Base-by-base conservation (phyloP, 2,113 vertebrate genomes). In the Strix uralensis region DNA sequence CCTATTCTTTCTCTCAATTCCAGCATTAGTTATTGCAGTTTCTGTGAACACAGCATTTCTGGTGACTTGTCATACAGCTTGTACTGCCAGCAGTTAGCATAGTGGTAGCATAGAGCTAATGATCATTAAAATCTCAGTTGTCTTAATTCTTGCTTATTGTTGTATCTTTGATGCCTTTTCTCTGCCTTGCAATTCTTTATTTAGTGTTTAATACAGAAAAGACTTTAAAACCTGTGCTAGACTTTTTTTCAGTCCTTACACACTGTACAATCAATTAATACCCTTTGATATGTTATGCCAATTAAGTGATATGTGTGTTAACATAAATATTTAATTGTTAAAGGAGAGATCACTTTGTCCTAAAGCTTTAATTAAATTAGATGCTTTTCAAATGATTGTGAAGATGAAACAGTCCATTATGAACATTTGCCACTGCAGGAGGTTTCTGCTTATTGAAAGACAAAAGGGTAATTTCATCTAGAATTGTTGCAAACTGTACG, bases 341-440 rank as follows among this genome's bases (percentile, higher is more conserved):
- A 91, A 94, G 83, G 63, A 63, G 57, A 93, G 62, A 93, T 88
- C 73, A 72, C 62, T 94, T 95, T 95, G 81, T 81, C 92, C 92
- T 93, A 86, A 91, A 96, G 77, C 90, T 96, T 96, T 95, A 97
- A 97, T 97, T 96, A 94, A 94, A 97, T 96, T 89, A 96, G 88
- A 95, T 85, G 91, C 82, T 97, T 92, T 93, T 95, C 94, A 96
- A 80, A 95, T 95, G 78, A 95, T 97, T 97, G 91, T 80, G 67
- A 92, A 95, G 95, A 97, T 97, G 94, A 95, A 97, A 78, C 70
- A 94, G 89, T 92, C 85, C 90, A 90, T 96, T 97, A 95, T 83
- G 95, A 97, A 89, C 85, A 81, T 96, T 97, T 93, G 51, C 88
- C 63, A 95, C 85, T 96, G 89, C 90, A 91, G 94, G 94, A 97